Percentiles rank a stretch among this genome's conserved stretches.
phyloP scores from a whole-genome alignment of 2,797 vertebrate genomes.

The Valencia hispanica region DNA sequence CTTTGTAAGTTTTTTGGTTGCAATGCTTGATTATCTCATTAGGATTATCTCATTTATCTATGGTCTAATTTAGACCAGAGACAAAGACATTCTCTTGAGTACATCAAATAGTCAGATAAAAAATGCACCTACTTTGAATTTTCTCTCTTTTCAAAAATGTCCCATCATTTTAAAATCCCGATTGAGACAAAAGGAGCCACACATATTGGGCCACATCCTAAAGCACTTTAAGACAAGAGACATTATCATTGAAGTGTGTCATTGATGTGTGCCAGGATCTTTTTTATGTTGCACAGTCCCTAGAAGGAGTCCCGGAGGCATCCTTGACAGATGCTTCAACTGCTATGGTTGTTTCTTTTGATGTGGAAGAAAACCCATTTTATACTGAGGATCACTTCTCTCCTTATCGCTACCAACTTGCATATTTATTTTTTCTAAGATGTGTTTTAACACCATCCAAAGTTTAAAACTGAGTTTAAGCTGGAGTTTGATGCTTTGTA shows the following conservation, averaged over 20 bases:
- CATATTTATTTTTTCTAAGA: not conserved
- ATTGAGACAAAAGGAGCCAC: not conserved
- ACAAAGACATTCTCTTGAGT: not conserved
- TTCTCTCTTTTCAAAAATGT: not conserved
- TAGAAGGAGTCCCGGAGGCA: conserved; percentile 1
- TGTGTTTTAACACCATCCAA: not conserved
- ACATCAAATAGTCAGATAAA: not conserved
- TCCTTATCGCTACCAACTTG: not conserved
- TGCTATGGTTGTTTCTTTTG: not conserved
- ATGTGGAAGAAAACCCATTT: not conserved
- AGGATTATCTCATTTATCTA: not conserved
- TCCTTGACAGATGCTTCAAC: conserved; percentile 4
- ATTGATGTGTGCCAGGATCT: not conserved
- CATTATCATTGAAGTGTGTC: not conserved
- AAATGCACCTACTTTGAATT: not conserved
- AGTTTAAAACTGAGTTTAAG: not conserved
- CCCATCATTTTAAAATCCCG: not conserved
- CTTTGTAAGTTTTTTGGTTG: not conserved
- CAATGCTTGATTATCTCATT: conserved; percentile 1
- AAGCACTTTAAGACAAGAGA: conserved; percentile 4
- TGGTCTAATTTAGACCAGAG: no score
- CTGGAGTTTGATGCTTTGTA: not conserved
- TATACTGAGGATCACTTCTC: not conserved
- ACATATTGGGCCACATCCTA: not conserved
- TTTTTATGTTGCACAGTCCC: not conserved